Base-by-base conservation (phyloP, 2,113 vertebrate genomes). In the Proterorhinus semilunaris region DNA sequence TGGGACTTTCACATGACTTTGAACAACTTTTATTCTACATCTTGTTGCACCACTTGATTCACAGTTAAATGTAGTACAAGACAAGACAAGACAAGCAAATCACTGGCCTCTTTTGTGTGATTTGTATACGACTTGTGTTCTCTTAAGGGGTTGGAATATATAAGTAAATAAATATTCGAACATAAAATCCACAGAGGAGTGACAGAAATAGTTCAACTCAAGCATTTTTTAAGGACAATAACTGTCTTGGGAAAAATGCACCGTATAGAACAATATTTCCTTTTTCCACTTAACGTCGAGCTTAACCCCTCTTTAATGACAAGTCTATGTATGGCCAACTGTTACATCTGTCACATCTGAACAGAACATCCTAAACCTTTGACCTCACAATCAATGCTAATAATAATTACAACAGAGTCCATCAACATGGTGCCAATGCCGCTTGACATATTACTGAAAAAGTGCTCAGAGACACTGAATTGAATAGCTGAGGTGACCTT, bases 401-500 rank as follows among this genome's bases (percentile, higher is more conserved):
- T 61, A 53, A 64, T 54, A 64, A 79, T 80, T 63, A 50, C 61
- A 68, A 57, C 71, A 74, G 42, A 13, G 17, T 49, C 27, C 74
- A 74, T 54, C 68, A 45, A 69, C 75, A 65, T 66, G 43, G 48
- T 62, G 68, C 54, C 77, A 66, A 82, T 79, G 79, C 46, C 72
- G 78, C 82, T 11, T 10, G 83, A 78, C 65, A 66, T 68, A 75
- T 70, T 1, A 1, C 11, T 66, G 15, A 59, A 71, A 80, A 47
- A 50, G 65, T 63, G 67, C n/a, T 69, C 65, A 65, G 76, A 80
- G 59, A 71, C 27, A 36, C 43, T 58, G 45, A 85, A 64, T 59
- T 3, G 64, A 84, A 77, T 43, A 50, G 77, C 72, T 76, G 21
- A 27, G 45, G 65, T 85, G 83, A 89, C 87, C 87, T 89, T 89